phyloP scores from a whole-genome alignment of 1,140 invertebrate genomes.

The Apis cerana region DNA sequence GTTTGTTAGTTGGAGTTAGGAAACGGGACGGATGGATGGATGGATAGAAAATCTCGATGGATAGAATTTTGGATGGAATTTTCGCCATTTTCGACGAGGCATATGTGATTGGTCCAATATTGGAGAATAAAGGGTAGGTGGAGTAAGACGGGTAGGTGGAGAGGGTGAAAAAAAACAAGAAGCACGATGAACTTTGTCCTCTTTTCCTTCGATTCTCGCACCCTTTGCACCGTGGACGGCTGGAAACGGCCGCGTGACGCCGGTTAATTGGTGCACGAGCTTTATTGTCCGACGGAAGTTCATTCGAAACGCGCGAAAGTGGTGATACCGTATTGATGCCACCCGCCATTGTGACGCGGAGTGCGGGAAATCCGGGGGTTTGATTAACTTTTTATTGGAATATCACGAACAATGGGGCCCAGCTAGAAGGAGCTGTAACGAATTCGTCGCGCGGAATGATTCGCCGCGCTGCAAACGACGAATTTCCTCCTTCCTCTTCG shows the following conservation, averaged over 20 bases:
- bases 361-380: constrained; percentile 31
- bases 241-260: constrained; percentile 25
- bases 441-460: constrained; percentile 4
- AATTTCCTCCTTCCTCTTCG: neutral
- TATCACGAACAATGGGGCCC: constrained; percentile 29
- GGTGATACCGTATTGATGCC: constrained; percentile 27
- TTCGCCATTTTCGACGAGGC: constrained; percentile 5
- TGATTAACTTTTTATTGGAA: constrained; percentile 49
- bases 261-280: constrained; percentile 30
- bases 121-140: neutral
- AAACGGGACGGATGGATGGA: too few species aligned
- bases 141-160: too few species aligned
- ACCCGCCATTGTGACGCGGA: constrained; percentile 23
- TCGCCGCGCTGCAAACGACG: neutral
- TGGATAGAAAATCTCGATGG: constrained; percentile 1
- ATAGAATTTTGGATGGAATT: constrained; percentile 10
- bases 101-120: constrained; percentile 37
- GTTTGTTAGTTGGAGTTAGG: neutral
- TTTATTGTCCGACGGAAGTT: constrained; percentile 38
- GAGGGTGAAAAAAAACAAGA: neutral
- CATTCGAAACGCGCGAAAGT: constrained; percentile 34
- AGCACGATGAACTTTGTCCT: constrained; percentile 17
- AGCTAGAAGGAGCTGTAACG: constrained; percentile 9
- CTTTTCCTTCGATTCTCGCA: neutral
- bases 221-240: neutral